Percentiles rank a stretch among this genome's conserved stretches.
Conservation (phyloP, 2,113 vertebrate species). For the Xiphias gladius region DNA sequence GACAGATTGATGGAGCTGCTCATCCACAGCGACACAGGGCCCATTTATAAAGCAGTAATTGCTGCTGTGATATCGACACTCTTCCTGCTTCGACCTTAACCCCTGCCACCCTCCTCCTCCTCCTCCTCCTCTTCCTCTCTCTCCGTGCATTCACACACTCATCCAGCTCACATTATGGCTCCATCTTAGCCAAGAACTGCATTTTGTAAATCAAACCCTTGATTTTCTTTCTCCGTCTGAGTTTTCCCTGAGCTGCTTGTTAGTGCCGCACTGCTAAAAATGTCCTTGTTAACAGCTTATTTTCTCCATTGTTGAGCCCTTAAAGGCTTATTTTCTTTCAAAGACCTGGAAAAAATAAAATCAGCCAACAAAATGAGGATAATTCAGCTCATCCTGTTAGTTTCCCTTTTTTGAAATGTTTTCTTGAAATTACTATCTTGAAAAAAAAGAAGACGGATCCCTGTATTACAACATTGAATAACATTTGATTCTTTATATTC, state of each 20-base stretch:
- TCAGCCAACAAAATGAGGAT: neutral
- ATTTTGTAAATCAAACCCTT: conserved; percentile 69
- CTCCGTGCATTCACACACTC: conserved; percentile 30
- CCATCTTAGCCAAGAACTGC: conserved; percentile 39
- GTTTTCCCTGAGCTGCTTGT: conserved; percentile 51
- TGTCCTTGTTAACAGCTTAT: neutral
- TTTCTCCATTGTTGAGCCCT: conserved; percentile 8
- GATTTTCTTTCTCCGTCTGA: conserved; percentile 33
- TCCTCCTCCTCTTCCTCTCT: conserved; percentile 9
- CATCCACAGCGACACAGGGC: conserved; percentile 86
- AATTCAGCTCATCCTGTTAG: neutral
- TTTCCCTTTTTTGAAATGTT: neutral
- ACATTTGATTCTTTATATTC: too few species aligned
- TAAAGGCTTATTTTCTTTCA: neutral
- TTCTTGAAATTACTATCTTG: neutral
- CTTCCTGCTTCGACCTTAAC: conserved; percentile 87
- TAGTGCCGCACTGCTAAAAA: neutral
- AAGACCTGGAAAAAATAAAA: neutral
- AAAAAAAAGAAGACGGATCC: too few species aligned
- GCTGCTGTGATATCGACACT: conserved; percentile 89
- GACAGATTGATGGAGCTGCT: conserved; percentile 88
- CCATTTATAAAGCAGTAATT: conserved; percentile 92
- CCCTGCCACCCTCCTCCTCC: conserved; percentile 69
- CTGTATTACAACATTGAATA: too few species aligned
- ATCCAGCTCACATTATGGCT: conserved; percentile 43